Percentiles rank a stretch among this genome's conserved stretches.
These are phyloP conservation scores for Turritopsis rubra DNA, from an alignment of 30 jellyfish, hydroid and myxozoan genomes.

Conservation along the genomic window DNA sequence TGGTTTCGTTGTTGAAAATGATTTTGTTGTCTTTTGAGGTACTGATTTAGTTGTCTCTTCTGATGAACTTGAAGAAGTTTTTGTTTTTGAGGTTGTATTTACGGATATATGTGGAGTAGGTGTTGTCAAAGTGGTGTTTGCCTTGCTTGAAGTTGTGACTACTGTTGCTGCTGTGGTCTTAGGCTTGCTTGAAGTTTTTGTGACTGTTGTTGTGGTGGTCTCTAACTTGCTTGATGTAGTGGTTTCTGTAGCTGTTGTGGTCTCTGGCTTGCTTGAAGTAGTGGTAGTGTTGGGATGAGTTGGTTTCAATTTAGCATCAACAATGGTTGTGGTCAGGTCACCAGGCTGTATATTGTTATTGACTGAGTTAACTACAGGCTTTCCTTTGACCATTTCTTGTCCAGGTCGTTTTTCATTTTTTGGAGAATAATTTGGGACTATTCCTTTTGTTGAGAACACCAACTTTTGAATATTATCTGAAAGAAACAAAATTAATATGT, in stretches of 20 bases:
- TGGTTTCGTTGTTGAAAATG: neutral
- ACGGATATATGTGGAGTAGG: neutral
- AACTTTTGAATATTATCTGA: slow-evolving; percentile 12
- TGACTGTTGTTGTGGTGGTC: slow-evolving; percentile 20
- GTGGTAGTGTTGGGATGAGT: neutral
- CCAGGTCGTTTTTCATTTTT: slow-evolving; percentile 20
- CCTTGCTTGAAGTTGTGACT: neutral
- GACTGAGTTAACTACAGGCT: neutral
- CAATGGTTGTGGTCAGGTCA: neutral
- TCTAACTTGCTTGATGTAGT: neutral
- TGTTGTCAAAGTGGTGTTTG: neutral
- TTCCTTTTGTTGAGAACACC: slow-evolving; percentile 30
- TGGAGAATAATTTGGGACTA: slow-evolving; percentile 19
- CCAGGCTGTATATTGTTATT: neutral
- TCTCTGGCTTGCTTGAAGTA: neutral
- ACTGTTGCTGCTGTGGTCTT: neutral
- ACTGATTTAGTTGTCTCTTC: too few relatives aligned
- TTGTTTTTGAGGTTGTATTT: neutral
- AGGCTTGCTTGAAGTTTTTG: neutral
- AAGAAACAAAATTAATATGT: neutral
- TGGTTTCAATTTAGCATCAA: neutral
- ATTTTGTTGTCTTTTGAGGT: slow-evolving; percentile 4
- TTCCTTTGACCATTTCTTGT: neutral
- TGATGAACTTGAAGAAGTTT: neutral
- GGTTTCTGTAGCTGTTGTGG: slow-evolving; percentile 7